A percentile compares a stretch with the other conserved stretches of the same genome.
These are phyloP conservation scores for Mohoua ochrocephala DNA, from an alignment of 2,113 vertebrate genomes.

Conservation along the genomic window DNA sequence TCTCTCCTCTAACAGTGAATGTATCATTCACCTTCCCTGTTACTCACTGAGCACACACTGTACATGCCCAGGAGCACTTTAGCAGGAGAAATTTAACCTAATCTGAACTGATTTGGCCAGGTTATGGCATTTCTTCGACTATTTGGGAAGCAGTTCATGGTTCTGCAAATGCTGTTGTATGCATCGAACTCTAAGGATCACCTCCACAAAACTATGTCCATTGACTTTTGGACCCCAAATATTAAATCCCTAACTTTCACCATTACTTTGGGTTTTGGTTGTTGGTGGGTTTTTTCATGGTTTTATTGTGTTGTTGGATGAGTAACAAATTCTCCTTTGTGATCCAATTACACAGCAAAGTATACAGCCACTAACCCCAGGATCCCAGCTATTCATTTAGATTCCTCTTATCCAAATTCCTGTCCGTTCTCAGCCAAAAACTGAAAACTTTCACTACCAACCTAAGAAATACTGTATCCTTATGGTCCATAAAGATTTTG, in stretches of 20 bases:
- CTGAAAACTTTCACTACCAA: background rate
- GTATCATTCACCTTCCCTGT: background rate
- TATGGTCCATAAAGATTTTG: background rate
- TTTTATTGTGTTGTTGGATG: background rate
- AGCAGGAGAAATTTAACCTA: background rate
- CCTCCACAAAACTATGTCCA: background rate
- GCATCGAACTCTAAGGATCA: background rate
- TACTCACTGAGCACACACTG: background rate
- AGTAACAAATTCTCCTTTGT: background rate
- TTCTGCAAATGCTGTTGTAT: background rate
- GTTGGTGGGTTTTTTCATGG: background rate
- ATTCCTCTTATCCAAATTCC: background rate
- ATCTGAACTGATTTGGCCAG: background rate
- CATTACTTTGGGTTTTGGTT: background rate
- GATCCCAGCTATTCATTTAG: background rate
- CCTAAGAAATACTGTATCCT: background rate
- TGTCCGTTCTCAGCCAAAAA: background rate
- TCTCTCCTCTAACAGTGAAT: background rate
- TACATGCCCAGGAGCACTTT: background rate
- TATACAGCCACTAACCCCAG: background rate
- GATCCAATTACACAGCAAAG: background rate
- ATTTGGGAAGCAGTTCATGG: background rate
- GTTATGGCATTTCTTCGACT: background rate
- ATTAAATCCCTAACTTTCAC: background rate
- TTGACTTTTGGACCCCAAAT: background rate